Percentiles rank a stretch among this genome's conserved stretches.
Conservation (phyloP, 2,888 invertebrate species). For the Rhimphoctona megacephalus region DNA sequence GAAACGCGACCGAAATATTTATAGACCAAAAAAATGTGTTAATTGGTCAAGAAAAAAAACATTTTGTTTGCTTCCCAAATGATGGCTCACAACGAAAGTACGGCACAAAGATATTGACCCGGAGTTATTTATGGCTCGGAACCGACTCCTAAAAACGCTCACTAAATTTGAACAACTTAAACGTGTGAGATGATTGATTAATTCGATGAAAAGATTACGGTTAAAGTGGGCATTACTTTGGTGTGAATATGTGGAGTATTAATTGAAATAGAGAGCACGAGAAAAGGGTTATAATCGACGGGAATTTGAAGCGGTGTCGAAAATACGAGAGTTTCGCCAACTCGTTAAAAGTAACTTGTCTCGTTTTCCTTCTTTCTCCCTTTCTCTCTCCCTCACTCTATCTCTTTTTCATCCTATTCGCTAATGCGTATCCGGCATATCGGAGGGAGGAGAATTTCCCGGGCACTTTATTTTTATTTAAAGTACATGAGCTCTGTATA, state of each 20-base stretch:
- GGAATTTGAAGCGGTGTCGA: slow-evolving; percentile 53
- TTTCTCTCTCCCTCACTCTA: not conserved
- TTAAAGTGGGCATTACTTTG: not conserved
- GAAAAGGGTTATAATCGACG: slow-evolving; percentile 45
- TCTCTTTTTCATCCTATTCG: slow-evolving; percentile 77
- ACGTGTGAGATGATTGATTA: slow-evolving; percentile 36
- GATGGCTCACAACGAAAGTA: not conserved
- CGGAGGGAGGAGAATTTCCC: slow-evolving; percentile 59
- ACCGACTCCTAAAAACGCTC: not conserved
- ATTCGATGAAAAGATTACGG: slow-evolving; percentile 40
- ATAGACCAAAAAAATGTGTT: not conserved
- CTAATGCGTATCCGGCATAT: slow-evolving; percentile 81
- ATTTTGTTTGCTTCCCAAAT: not conserved
- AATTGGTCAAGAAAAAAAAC: not conserved
- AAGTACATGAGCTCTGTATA: slow-evolving; percentile 73
- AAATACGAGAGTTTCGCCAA: slow-evolving; percentile 72
- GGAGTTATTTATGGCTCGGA: not conserved
- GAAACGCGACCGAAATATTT: not conserved
- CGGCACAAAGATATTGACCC: slow-evolving; percentile 2
- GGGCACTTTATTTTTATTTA: slow-evolving; percentile 84
- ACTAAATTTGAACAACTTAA: not conserved
- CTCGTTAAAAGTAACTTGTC: slow-evolving; percentile 82
- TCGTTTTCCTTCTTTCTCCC: slow-evolving; percentile 1
- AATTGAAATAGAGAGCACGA: slow-evolving; percentile 31
- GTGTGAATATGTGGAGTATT: slow-evolving; percentile 5